These are phyloP conservation scores for Anarsia innoxiella DNA, from an alignment of 2,888 invertebrate genomes.

Conservation along the genomic window DNA sequence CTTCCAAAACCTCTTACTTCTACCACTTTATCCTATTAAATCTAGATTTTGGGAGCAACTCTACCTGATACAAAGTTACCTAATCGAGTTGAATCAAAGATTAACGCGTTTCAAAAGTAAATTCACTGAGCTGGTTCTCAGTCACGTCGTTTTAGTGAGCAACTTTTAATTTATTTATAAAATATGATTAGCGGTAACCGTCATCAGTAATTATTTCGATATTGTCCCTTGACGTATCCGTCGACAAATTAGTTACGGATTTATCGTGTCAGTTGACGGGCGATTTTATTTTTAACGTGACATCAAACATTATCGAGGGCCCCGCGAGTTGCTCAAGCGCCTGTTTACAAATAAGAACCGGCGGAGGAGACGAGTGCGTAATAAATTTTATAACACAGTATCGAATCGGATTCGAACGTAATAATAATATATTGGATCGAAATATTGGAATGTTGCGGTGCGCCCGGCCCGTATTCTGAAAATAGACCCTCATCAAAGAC, in stretches of 20 bases:
- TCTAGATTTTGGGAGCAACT: constrained; percentile 22
- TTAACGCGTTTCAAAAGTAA: constrained; percentile 11
- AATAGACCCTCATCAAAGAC: constrained; percentile 75
- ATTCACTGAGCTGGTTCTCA: constrained; percentile 37
- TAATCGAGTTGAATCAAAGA: not conserved
- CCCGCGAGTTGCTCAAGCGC: constrained; percentile 56
- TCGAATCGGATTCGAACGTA: constrained; percentile 68
- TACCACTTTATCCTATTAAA: constrained; percentile 27
- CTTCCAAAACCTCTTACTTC: constrained; percentile 24
- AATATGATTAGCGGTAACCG: too few species aligned
- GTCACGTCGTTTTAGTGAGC: too few species aligned
- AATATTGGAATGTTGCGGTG: constrained; percentile 71
- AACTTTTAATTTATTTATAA: too few species aligned
- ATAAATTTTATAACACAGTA: constrained; percentile 72
- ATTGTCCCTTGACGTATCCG: constrained; percentile 51
- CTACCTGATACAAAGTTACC: constrained; percentile 1
- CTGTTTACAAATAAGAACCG: constrained; percentile 72
- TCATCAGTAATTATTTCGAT: constrained; percentile 55
- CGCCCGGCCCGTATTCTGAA: constrained; percentile 64
- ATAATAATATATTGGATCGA: constrained; percentile 72
- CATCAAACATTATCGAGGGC: constrained; percentile 70
- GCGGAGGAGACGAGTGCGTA: constrained; percentile 63
- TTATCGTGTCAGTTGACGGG: constrained; percentile 64
- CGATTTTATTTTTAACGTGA: constrained; percentile 71
- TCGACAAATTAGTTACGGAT: constrained; percentile 70